These are phyloP conservation scores for Triops longicaudatus DNA, from an alignment of 1,140 invertebrate genomes.

Conservation along the genomic window DNA sequence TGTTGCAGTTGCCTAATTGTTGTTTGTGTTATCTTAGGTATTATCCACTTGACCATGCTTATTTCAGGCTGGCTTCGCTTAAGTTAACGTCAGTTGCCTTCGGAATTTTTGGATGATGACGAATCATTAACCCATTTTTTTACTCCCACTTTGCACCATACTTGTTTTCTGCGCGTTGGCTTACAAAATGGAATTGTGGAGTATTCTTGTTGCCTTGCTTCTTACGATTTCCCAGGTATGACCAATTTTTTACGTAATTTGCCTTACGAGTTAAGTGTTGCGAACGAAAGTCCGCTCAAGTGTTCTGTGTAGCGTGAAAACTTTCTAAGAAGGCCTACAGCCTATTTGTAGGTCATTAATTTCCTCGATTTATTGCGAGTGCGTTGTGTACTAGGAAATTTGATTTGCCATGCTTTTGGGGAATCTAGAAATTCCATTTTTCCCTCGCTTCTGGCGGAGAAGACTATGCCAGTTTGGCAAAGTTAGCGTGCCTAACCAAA, in stretches of 20 bases:
- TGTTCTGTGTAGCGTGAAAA: background rate
- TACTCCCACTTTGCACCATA: background rate
- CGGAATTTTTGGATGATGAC: background rate
- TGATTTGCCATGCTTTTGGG: background rate
- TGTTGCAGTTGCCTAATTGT: background rate
- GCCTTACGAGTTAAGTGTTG: background rate
- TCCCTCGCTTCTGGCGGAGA: background rate
- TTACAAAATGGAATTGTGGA: background rate
- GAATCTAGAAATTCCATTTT: background rate
- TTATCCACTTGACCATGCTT: background rate
- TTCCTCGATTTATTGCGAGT: background rate
- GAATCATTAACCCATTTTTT: conserved; percentile 12
- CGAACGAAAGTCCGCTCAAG: background rate
- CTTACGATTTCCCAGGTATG: background rate
- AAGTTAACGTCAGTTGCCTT: background rate
- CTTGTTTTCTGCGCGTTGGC: background rate
- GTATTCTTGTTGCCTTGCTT: background rate
- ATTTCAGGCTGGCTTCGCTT: background rate
- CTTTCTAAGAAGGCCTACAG: conserved; percentile 3
- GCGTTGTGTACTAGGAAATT: background rate
- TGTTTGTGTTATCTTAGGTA: background rate
- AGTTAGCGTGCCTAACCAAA: conserved; percentile 14
- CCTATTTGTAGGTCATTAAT: conserved; percentile 6
- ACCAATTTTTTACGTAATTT: background rate
- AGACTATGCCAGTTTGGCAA: conserved; percentile 7